Evolutionary conservation across 1,140 invertebrate genomes (phyloP).

Genomic region (Gyrodactylus salaris): DNA sequence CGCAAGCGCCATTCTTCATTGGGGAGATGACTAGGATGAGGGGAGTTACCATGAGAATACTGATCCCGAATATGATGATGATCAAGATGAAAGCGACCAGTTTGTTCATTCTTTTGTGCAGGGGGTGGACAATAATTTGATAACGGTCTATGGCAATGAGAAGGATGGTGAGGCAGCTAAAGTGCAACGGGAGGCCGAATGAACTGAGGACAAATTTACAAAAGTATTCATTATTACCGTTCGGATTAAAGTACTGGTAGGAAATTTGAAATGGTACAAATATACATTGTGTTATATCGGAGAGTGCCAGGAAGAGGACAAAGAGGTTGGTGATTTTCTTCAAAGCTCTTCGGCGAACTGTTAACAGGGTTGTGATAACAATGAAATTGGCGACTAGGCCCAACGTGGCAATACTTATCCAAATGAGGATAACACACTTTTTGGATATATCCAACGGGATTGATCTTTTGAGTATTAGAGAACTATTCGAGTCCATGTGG

Average conservation of each 20-base stretch:
- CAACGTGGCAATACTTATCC: no score
- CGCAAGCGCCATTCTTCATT: constrained; percentile 13
- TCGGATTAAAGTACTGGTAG: neutral
- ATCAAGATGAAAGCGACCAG: constrained; percentile 8
- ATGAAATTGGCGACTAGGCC: neutral
- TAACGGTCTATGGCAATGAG: constrained; percentile 34
- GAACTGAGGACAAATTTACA: constrained; percentile 16
- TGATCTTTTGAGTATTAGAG: no score
- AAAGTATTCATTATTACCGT: constrained; percentile 9
- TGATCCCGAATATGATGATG: constrained; percentile 12
- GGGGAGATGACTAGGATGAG: constrained; percentile 13
- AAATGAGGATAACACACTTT: no score
- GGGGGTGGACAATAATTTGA: constrained; percentile 29
- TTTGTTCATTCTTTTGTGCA: constrained; percentile 14
- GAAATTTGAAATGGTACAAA: constrained; percentile 1
- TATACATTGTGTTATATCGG: neutral
- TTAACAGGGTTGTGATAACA: neutral
- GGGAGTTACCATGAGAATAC: constrained; percentile 12
- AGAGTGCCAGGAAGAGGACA: neutral
- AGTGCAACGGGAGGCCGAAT: constrained; percentile 29
- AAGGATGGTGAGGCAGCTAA: constrained; percentile 33
- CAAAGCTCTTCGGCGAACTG: neutral
- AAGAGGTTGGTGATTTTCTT: constrained; percentile 4
- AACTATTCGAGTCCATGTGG: no score
- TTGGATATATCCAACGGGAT: no score